These are phyloP conservation scores for Stegodyphus mimosarum DNA, from an alignment of 1,140 invertebrate genomes.

Conservation along the genomic window DNA sequence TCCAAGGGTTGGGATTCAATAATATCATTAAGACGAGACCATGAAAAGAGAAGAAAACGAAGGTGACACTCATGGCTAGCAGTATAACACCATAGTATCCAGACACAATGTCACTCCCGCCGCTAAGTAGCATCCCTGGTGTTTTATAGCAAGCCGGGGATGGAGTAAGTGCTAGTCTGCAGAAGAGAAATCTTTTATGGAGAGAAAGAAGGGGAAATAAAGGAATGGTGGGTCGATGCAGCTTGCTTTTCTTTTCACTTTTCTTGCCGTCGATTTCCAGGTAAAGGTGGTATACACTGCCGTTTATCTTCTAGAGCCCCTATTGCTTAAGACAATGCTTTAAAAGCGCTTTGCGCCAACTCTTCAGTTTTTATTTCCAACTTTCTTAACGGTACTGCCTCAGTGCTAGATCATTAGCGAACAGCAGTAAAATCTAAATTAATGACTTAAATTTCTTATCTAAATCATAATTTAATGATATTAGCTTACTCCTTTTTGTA, in stretches of 20 bases:
- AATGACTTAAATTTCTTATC: too few species aligned
- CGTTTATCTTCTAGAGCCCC: too few species aligned
- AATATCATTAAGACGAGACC: constrained; percentile 42
- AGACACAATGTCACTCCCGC: constrained; percentile 3
- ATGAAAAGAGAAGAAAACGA: constrained; percentile 33
- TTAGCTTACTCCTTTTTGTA: too few species aligned
- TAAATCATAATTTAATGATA: too few species aligned
- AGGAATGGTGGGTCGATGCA: constrained; percentile 15
- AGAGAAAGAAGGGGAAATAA: constrained; percentile 13
- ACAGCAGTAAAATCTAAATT: too few species aligned
- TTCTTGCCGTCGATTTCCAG: neutral
- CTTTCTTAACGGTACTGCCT: too few species aligned
- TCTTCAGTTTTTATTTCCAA: too few species aligned
- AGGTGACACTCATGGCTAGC: constrained; percentile 43
- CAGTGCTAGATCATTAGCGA: too few species aligned
- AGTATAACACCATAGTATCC: neutral
- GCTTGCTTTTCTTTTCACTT: neutral
- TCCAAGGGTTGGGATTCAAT: constrained; percentile 18
- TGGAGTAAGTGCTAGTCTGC: constrained; percentile 21
- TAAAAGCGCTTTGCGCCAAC: too few species aligned
- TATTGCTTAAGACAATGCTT: too few species aligned
- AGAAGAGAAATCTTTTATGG: constrained; percentile 38
- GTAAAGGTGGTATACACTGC: neutral
- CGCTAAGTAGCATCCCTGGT: constrained; percentile 44
- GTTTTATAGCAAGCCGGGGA: constrained; percentile 41